Percentiles rank a stretch among this genome's conserved stretches.
Evolutionary conservation across 2,797 vertebrate species (phyloP).

Genomic region (Anolis apletophallus): DNA sequence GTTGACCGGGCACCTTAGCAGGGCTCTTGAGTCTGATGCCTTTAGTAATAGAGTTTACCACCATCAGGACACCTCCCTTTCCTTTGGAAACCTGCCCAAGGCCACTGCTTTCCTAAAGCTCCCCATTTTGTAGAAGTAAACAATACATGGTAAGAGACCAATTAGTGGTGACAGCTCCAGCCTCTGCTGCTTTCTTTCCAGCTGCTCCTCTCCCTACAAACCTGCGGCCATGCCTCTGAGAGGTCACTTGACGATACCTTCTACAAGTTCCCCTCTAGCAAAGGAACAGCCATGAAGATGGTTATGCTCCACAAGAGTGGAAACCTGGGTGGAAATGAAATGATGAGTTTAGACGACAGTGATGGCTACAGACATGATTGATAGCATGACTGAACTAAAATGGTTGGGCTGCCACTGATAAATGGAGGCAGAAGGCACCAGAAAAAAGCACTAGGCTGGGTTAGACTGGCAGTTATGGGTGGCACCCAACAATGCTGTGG

Average conservation of each 20-base stretch:
- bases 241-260: neutral
- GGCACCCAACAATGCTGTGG: neutral
- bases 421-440: neutral
- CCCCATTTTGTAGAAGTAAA: neutral
- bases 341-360: neutral
- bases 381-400: neutral
- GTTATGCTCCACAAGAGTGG: neutral
- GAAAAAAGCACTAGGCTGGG: neutral
- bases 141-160: neutral
- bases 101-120: neutral
- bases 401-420: neutral
- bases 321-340: neutral
- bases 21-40: neutral
- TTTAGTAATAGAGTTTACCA: conserved; percentile 1
- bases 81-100: neutral
- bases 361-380: neutral
- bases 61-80: neutral
- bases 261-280: too few relatives aligned
- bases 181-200: neutral
- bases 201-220: too few relatives aligned
- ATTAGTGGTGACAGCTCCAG: neutral
- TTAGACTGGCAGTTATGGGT: too few relatives aligned
- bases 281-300: neutral
- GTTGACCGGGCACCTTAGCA: neutral
- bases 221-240: neutral